phyloP scores from a whole-genome alignment of 2,113 vertebrate genomes.

The Nyctereutes procyonoides region DNA sequence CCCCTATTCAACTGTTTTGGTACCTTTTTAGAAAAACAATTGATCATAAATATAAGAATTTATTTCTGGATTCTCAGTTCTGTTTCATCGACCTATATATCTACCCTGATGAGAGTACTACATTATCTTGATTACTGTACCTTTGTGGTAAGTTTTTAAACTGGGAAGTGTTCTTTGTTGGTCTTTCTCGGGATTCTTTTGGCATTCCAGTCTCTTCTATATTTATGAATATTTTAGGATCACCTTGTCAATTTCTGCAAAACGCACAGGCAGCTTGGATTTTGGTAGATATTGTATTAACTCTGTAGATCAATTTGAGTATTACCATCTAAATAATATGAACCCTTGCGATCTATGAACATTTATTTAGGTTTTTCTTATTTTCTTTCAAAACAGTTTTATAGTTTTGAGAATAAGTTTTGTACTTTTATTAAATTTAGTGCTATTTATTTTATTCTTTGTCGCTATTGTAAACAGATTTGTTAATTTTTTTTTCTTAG shows the following conservation, averaged over 20 bases:
- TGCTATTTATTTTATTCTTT: not conserved
- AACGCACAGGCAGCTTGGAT: not conserved
- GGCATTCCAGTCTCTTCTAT: not conserved
- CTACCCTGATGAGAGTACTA: not conserved
- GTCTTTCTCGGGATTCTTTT: slow-evolving; percentile 27
- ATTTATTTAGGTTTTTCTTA: slow-evolving; percentile 12
- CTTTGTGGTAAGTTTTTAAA: slow-evolving; percentile 23
- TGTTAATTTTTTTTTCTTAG: slow-evolving; percentile 18
- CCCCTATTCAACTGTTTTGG: not conserved
- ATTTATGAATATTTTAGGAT: not conserved
- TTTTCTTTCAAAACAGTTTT: not conserved
- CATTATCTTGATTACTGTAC: not conserved
- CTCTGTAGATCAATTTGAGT: not conserved
- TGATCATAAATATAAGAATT: not conserved
- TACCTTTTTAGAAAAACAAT: not conserved
- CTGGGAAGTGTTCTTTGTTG: not conserved
- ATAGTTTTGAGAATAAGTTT: not conserved
- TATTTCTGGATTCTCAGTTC: slow-evolving; percentile 26
- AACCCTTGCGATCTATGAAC: not conserved
- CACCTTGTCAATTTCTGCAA: not conserved
- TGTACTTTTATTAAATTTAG: not conserved
- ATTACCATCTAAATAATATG: not conserved
- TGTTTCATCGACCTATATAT: not conserved
- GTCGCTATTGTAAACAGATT: not conserved
- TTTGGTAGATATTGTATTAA: not conserved